Evolutionary conservation across 2,797 vertebrate species (phyloP).

Genomic region (Hydrolagus colliei): DNA sequence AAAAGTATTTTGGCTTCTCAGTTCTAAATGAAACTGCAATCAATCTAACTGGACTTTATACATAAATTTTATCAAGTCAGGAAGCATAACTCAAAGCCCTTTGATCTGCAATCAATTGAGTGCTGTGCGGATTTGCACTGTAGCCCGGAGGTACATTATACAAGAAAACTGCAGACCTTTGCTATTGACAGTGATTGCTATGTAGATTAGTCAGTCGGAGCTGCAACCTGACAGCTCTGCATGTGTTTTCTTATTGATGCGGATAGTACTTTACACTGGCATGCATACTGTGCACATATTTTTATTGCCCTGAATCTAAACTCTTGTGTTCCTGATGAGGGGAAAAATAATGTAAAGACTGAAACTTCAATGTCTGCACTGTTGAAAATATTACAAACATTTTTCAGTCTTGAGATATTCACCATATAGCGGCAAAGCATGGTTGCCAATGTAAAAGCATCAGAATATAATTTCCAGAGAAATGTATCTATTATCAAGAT

Average conservation of each 20-base stretch:
- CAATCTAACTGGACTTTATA: slow-evolving; percentile 58
- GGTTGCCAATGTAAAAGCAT: slow-evolving; percentile 3
- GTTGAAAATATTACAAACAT: neutral
- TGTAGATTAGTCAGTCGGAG: slow-evolving; percentile 83
- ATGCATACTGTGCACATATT: slow-evolving; percentile 31
- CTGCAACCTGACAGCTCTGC: slow-evolving; percentile 61
- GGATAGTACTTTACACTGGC: slow-evolving; percentile 23
- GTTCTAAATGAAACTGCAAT: neutral
- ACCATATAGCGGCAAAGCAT: neutral
- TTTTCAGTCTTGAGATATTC: neutral
- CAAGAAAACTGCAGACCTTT: slow-evolving; percentile 62
- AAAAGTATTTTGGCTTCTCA: slow-evolving; percentile 8
- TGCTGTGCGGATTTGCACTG: slow-evolving; percentile 56
- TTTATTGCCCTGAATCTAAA: slow-evolving; percentile 22
- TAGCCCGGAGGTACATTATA: slow-evolving; percentile 57
- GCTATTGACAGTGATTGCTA: slow-evolving; percentile 89
- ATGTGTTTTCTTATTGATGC: slow-evolving; percentile 31
- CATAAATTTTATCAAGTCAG: slow-evolving; percentile 69
- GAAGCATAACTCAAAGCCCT: slow-evolving; percentile 67
- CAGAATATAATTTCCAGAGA: neutral
- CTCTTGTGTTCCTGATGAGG: slow-evolving; percentile 19
- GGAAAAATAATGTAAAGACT: slow-evolving; percentile 20
- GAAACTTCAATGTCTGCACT: slow-evolving; percentile 14
- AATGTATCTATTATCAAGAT: neutral
- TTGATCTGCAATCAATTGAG: slow-evolving; percentile 65